A percentile compares a stretch with the other conserved stretches of the same genome.
phyloP scores from a whole-genome alignment of 2,888 invertebrate species.

The Zaprionus bogoriensis region DNA sequence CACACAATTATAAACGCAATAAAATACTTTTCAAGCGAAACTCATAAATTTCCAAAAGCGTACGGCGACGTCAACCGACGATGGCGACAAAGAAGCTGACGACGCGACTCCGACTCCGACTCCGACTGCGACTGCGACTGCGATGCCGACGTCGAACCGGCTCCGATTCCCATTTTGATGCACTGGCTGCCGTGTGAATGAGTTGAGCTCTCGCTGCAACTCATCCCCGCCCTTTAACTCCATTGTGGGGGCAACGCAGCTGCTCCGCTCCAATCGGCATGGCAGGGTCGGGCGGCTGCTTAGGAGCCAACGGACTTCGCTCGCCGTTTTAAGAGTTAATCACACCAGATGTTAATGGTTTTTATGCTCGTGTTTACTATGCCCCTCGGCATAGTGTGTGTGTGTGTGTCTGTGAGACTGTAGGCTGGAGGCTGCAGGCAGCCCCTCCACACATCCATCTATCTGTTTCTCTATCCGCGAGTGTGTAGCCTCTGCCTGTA shows the following conservation, averaged over 20 bases:
- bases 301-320: conserved; percentile 53
- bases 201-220: conserved; percentile 27
- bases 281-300: conserved; percentile 45
- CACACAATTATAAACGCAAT: conserved; percentile 79
- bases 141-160: background rate
- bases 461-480: conserved; percentile 16
- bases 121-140: background rate
- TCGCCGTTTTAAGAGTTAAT: conserved; percentile 78
- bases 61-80: conserved; percentile 59
- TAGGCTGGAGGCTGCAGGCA: no score
- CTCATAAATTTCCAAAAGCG: conserved; percentile 79
- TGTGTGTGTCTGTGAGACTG: no score
- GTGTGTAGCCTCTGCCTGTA: conserved; percentile 16
- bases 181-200: conserved; percentile 75
- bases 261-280: conserved; percentile 48
- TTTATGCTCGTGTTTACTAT: conserved; percentile 77
- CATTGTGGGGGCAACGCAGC: conserved; percentile 30
- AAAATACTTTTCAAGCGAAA: conserved; percentile 81
- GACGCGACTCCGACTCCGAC: conserved; percentile 40
- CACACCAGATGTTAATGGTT: conserved; percentile 82
- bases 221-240: background rate
- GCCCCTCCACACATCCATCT: background rate
- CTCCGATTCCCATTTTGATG: conserved; percentile 41
- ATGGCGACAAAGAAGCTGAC: conserved; percentile 71
- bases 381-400: conserved; percentile 14